phyloP scores from a whole-genome alignment of 2,797 vertebrate genomes.

The Tragelaphus oryx region DNA sequence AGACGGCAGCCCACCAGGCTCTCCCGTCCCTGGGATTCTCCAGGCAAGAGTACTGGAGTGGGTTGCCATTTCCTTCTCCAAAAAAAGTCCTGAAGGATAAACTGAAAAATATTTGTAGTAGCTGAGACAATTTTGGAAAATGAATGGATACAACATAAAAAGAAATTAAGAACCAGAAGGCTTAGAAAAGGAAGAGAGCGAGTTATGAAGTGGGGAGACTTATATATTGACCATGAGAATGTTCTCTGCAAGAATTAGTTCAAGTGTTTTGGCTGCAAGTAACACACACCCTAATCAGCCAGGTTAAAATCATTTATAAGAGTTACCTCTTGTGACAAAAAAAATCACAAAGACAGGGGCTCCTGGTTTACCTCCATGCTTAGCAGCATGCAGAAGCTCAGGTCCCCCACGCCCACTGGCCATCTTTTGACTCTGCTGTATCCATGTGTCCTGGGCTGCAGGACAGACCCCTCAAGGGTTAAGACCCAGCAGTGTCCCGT shows the following conservation, averaged over 20 bases:
- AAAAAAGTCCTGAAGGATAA: neutral
- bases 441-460: neutral
- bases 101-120: neutral
- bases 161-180: neutral
- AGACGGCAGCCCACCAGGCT: too few species aligned
- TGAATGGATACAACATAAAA: neutral
- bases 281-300: neutral
- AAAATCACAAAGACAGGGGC: neutral
- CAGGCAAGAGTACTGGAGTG: too few species aligned
- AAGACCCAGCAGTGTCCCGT: neutral
- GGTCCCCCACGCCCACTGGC: neutral
- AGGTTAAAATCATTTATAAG: neutral
- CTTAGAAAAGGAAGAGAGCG: neutral
- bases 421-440: accelerated
- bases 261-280: neutral
- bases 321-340: neutral
- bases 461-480: neutral
- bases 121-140: neutral
- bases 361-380: neutral
- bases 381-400: accelerated
- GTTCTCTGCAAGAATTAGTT: neutral
- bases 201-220: neutral
- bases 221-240: neutral
- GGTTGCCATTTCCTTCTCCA: too few species aligned
- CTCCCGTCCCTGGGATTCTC: too few species aligned